Percentiles rank a stretch among this genome's conserved stretches.
phyloP scores from a whole-genome alignment of 2,888 invertebrate species.

The Rhamnusium bicolor region DNA sequence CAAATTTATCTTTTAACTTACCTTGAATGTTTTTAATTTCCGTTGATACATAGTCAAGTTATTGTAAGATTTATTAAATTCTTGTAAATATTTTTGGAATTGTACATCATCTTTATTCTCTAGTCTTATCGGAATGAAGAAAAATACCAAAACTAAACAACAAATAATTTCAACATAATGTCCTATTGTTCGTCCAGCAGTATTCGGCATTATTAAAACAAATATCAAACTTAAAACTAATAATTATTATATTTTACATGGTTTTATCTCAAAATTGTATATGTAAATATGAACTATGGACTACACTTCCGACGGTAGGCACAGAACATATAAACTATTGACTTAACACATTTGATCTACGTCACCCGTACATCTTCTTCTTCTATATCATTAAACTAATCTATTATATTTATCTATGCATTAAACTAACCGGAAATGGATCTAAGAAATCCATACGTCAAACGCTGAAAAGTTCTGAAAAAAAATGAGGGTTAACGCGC shows the following conservation, averaged over 20 bases:
- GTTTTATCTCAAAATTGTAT: background rate
- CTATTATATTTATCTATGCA: too few species aligned
- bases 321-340: too few species aligned
- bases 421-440: too few species aligned
- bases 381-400: too few species aligned
- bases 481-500: too few species aligned
- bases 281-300: too few species aligned
- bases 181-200: background rate
- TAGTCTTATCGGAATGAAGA: conserved; percentile 71
- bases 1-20: conserved; percentile 43
- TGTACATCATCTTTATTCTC: conserved; percentile 62
- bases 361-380: background rate
- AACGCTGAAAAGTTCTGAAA: too few species aligned
- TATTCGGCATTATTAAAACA: conserved; percentile 40
- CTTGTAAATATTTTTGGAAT: conserved; percentile 71
- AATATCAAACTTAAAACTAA: background rate
- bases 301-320: too few species aligned
- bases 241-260: background rate
- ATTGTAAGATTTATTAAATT: conserved; percentile 73
- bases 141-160: conserved; percentile 69
- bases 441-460: too few species aligned
- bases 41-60: conserved; percentile 64
- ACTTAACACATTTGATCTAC: too few species aligned
- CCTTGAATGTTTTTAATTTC: conserved; percentile 62
- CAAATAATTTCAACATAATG: conserved; percentile 31